These are phyloP conservation scores for Malurus cyaneus DNA, from an alignment of 2,113 vertebrate species.

Conservation along the genomic window DNA sequence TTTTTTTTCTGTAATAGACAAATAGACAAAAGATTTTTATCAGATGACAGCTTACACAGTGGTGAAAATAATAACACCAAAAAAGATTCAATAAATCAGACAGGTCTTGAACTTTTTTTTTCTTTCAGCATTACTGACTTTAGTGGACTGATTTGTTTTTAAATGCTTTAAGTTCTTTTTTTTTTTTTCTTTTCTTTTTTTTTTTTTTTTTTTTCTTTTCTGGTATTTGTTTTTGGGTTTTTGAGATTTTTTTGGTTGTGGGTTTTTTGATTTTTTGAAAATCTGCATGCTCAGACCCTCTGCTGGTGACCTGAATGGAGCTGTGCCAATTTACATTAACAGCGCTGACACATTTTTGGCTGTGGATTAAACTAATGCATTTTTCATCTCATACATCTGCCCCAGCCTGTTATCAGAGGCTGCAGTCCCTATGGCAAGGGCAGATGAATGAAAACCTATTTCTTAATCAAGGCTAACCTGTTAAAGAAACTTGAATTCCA, in stretches of 20 bases:
- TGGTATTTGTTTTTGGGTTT: background rate
- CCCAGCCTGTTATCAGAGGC: background rate
- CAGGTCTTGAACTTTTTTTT: background rate
- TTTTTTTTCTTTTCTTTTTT: too few species aligned
- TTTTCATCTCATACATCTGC: conserved; percentile 1
- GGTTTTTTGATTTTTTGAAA: background rate
- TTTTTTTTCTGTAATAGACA: conserved; percentile 40
- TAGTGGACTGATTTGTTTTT: background rate
- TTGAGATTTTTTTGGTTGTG: background rate
- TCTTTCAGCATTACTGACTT: background rate
- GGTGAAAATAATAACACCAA: conserved; percentile 27
- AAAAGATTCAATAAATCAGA: background rate
- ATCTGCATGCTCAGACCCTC: background rate
- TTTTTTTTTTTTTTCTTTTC: background rate
- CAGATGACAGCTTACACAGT: background rate
- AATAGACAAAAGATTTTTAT: conserved; percentile 34
- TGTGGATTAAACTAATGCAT: background rate
- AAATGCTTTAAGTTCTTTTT: background rate
- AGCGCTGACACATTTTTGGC: background rate
- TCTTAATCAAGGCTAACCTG: background rate
- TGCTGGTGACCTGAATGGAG: background rate
- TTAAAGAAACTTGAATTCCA: background rate
- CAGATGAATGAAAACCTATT: background rate
- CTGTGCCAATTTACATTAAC: background rate
- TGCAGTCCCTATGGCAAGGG: background rate